Evolutionary conservation across 2,113 vertebrate species (phyloP).

Genomic region (Heloderma charlesbogerti): DNA sequence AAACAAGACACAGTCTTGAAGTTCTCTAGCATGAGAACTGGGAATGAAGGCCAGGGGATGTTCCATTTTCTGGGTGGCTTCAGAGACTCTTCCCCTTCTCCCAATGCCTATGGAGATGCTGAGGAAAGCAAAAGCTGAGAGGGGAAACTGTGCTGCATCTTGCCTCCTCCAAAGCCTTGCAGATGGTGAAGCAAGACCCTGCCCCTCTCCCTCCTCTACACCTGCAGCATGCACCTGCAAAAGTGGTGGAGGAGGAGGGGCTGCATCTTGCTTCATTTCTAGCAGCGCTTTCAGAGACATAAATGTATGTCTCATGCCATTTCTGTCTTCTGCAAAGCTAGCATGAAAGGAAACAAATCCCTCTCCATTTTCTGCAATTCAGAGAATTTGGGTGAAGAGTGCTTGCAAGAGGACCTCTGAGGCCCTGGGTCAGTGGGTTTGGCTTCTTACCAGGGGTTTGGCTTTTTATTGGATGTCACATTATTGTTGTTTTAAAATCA

Average conservation of each 20-base stretch:
- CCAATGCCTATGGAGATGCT: neutral
- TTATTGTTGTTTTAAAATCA: neutral
- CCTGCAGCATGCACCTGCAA: neutral
- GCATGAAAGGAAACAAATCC: neutral
- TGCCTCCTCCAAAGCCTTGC: neutral
- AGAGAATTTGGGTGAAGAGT: fast-evolving
- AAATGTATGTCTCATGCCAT: neutral
- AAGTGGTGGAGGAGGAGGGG: neutral
- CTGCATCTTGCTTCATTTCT: too few relatives aligned
- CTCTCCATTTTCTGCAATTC: neutral
- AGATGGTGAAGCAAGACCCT: neutral
- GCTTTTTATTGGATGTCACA: neutral
- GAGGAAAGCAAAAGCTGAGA: neutral
- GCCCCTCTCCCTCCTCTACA: too few relatives aligned
- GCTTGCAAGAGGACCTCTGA: neutral
- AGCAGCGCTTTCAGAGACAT: neutral
- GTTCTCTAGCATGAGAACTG: neutral
- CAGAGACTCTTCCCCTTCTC: neutral
- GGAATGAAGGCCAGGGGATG: neutral
- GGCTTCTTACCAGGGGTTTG: neutral
- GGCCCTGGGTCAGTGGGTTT: neutral
- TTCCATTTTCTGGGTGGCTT: neutral
- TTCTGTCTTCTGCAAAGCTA: neutral
- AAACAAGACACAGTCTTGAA: neutral
- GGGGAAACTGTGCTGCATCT: neutral